Evolutionary conservation across 1,140 invertebrate genomes (phyloP).

Genomic region (Contarinia nasturtii): DNA sequence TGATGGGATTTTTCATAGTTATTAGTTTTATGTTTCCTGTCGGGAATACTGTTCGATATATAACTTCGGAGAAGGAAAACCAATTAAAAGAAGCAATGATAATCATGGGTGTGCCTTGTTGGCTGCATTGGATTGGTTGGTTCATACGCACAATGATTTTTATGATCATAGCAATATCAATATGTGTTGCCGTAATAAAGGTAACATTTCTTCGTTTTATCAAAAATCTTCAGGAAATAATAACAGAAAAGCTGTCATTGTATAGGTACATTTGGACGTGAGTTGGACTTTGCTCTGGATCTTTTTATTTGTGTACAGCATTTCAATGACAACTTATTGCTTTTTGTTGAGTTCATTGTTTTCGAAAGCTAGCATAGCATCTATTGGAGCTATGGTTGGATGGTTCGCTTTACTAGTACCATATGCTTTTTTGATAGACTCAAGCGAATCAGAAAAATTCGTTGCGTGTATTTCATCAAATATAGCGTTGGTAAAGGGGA

Average conservation of each 20-base stretch:
- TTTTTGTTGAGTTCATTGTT: slow-evolving; percentile 44
- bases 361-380: slow-evolving; percentile 30
- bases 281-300: slow-evolving; percentile 26
- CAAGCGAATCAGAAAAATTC: slow-evolving; percentile 32
- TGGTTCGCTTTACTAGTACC: slow-evolving; percentile 45
- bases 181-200: slow-evolving; percentile 35
- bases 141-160: slow-evolving; percentile 58
- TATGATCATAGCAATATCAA: slow-evolving; percentile 35
- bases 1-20: too few relatives aligned
- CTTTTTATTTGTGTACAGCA: slow-evolving; percentile 21
- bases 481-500: slow-evolving; percentile 49
- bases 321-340: slow-evolving; percentile 33
- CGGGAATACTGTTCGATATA: slow-evolving; percentile 51
- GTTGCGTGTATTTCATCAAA: slow-evolving; percentile 38
- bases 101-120: slow-evolving; percentile 67
- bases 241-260: slow-evolving; percentile 12
- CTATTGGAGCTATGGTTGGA: slow-evolving; percentile 42
- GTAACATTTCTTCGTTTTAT: slow-evolving; percentile 12
- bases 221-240: slow-evolving; percentile 2
- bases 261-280: slow-evolving; percentile 18
- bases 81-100: slow-evolving; percentile 68
- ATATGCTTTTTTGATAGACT: slow-evolving; percentile 4
- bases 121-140: slow-evolving; percentile 71
- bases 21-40: slow-evolving; percentile 32
- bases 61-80: slow-evolving; percentile 39